Conservation (phyloP, 2,888 invertebrate genomes). For the Oligia strigilis region DNA sequence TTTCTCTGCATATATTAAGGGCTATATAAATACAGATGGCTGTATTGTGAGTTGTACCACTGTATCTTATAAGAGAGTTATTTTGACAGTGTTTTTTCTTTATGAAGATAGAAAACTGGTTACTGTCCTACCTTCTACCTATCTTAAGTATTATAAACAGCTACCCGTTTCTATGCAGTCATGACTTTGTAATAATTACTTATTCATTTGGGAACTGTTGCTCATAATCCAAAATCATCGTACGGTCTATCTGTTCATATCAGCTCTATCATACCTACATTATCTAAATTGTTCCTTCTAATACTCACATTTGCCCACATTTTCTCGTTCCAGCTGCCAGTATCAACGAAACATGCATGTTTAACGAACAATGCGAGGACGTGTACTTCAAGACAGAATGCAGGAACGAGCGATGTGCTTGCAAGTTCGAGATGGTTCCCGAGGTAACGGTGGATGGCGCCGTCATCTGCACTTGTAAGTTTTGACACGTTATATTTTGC, state of each 20-base stretch:
- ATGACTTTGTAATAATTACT: too few relatives aligned
- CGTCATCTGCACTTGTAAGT: conserved; percentile 94
- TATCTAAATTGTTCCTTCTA: background rate
- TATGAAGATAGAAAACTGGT: background rate
- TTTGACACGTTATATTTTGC: conserved; percentile 6
- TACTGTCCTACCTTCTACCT: background rate
- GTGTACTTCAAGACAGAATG: conserved; percentile 94
- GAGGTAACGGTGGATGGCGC: conserved; percentile 93
- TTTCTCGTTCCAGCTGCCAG: conserved; percentile 92
- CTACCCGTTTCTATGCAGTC: too few relatives aligned
- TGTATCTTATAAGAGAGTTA: background rate
- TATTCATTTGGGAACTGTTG: background rate
- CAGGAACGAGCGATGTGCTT: conserved; percentile 94
- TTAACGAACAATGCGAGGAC: conserved; percentile 96
- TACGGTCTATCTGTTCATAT: background rate
- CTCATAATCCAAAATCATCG: background rate
- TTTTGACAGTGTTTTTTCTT: background rate
- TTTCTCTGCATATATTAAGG: background rate
- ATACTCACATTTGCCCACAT: background rate
- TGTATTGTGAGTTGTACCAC: background rate
- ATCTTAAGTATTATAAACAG: background rate
- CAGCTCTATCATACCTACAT: background rate
- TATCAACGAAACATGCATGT: conserved; percentile 95
- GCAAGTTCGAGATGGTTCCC: conserved; percentile 95
- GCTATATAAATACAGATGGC: background rate